Percentiles rank a stretch among this genome's conserved stretches.
Conservation (phyloP, 2,888 invertebrate genomes). For the Dasypogon diadema region DNA sequence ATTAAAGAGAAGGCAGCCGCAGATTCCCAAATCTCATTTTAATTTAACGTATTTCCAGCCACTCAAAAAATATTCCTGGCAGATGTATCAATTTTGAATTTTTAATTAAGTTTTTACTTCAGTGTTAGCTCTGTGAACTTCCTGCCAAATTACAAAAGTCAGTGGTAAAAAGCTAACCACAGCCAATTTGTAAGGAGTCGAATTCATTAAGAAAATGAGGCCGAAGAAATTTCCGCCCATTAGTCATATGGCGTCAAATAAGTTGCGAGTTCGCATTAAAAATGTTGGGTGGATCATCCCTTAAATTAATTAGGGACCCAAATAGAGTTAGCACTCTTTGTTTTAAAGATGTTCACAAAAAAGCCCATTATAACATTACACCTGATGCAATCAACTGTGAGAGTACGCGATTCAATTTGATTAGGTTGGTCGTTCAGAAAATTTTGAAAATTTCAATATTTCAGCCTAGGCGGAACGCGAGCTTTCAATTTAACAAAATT, state of each 20-base stretch:
- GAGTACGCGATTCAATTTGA: too few relatives aligned
- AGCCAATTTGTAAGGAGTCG: neutral
- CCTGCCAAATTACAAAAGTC: neutral
- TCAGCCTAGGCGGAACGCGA: too few relatives aligned
- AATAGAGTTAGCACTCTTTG: too few relatives aligned
- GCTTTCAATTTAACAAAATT: too few relatives aligned
- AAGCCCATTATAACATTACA: too few relatives aligned
- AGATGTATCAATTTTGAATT: slow-evolving; percentile 44
- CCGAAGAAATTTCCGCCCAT: slow-evolving; percentile 32
- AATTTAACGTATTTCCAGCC: neutral
- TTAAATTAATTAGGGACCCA: too few relatives aligned
- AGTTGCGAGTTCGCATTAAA: slow-evolving; percentile 29
- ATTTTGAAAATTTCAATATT: too few relatives aligned
- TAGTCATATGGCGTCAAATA: slow-evolving; percentile 20
- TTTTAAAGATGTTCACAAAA: too few relatives aligned
- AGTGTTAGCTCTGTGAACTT: neutral
- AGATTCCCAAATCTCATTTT: slow-evolving; percentile 18
- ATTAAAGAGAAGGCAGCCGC: slow-evolving; percentile 6
- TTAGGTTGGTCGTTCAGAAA: too few relatives aligned
- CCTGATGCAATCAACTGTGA: too few relatives aligned
- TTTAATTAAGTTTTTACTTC: slow-evolving; percentile 21
- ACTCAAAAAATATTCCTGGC: neutral
- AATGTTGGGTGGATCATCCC: neutral
- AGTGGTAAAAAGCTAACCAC: slow-evolving; percentile 6
- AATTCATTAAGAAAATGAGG: slow-evolving; percentile 11